phyloP scores from a whole-genome alignment of 2,113 vertebrate species.

The Aspiorhynchus laticeps region DNA sequence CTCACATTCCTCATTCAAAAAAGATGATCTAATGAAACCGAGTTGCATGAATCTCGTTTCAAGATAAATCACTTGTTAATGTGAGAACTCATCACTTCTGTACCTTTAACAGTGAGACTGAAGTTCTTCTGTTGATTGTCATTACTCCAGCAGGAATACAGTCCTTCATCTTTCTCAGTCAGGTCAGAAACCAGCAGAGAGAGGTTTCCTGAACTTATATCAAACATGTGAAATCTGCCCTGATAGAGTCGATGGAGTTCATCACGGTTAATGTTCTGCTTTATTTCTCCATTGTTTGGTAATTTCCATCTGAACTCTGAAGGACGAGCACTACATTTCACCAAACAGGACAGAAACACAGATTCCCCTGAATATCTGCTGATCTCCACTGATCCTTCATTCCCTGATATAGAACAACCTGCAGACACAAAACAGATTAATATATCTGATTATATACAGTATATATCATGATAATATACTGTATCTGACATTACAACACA shows the following conservation, averaged over 20 bases:
- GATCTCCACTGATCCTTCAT: background rate
- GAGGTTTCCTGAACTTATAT: too few species aligned
- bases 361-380: conserved; percentile 6
- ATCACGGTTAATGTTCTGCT: background rate
- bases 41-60: too few species aligned
- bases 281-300: background rate
- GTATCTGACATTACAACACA: too few species aligned
- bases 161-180: conserved; percentile 7
- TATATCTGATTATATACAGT: too few species aligned
- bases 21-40: too few species aligned
- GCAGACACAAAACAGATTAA: too few species aligned
- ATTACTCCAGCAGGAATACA: background rate
- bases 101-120: background rate
- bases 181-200: background rate
- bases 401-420: background rate
- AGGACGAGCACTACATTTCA: background rate
- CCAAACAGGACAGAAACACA: background rate
- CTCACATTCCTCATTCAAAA: too few species aligned
- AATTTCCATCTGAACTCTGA: background rate
- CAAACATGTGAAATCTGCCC: background rate
- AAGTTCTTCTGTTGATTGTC: background rate
- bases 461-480: background rate
- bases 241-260: background rate
- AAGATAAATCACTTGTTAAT: too few species aligned
- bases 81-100: background rate